These are phyloP conservation scores for Chaunax sp. DNA, from an alignment of 2,797 vertebrate genomes.

Conservation along the genomic window DNA sequence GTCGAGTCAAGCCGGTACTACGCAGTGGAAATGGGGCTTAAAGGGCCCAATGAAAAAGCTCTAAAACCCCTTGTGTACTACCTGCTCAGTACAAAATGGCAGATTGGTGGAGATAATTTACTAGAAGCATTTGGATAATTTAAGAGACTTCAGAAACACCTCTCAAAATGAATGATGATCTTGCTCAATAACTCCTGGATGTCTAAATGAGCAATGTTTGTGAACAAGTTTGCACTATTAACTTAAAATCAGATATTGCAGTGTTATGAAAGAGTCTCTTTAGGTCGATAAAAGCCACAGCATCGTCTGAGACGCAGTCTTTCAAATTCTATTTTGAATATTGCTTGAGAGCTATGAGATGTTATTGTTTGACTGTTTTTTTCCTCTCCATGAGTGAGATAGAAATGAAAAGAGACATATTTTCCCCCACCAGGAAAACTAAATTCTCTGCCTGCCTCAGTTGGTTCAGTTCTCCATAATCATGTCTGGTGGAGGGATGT, in stretches of 20 bases:
- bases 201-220: neutral
- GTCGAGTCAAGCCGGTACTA: no score
- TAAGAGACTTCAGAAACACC: no score
- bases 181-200: neutral
- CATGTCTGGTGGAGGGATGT: constrained; percentile 51
- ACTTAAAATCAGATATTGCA: no score
- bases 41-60: neutral
- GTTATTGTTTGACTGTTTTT: constrained; percentile 1
- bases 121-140: neutral
- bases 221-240: no score
- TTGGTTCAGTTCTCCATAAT: constrained; percentile 57
- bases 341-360: no score
- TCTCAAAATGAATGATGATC: no score
- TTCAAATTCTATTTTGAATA: no score
- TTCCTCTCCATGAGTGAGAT: constrained; percentile 11
- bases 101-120: neutral
- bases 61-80: neutral
- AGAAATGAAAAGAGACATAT: constrained; percentile 36
- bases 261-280: constrained; percentile 4
- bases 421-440: constrained; percentile 32
- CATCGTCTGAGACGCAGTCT: no score
- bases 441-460: constrained; percentile 43
- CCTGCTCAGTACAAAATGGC: neutral
- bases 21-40: no score
- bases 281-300: constrained; percentile 20